Evolutionary conservation across 2,888 invertebrate genomes (phyloP).

Genomic region (Malachius bipustulatus): DNA sequence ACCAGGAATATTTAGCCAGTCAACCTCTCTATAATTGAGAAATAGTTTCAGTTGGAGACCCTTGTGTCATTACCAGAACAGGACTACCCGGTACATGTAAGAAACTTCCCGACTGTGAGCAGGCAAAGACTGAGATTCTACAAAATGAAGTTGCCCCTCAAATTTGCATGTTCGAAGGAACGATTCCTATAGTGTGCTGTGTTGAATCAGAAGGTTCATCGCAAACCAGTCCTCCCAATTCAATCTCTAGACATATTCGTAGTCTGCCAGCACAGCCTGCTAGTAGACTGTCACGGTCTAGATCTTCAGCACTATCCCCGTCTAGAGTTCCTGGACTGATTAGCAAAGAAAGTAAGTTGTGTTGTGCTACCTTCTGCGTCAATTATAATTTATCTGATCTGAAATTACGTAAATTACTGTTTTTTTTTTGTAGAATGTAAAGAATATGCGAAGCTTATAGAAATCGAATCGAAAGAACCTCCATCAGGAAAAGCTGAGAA

Average conservation of each 20-base stretch:
- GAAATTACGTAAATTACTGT: no score
- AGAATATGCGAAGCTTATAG: slow-evolving; percentile 36
- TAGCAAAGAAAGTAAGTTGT: slow-evolving; percentile 19
- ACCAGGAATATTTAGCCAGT: no score
- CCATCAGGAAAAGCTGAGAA: slow-evolving; percentile 21
- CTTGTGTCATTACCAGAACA: slow-evolving; percentile 7
- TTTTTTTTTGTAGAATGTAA: slow-evolving; percentile 35
- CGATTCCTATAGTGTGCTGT: slow-evolving; percentile 11
- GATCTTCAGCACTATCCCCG: no score
- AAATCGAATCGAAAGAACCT: slow-evolving; percentile 25
- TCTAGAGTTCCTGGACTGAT: slow-evolving; percentile 17
- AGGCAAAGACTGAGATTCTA: slow-evolving; percentile 7
- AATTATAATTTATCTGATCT: no score
- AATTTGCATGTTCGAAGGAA: slow-evolving; percentile 10
- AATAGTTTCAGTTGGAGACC: slow-evolving; percentile 8
- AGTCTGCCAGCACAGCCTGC: no score
- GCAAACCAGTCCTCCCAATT: background rate
- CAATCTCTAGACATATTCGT: no score
- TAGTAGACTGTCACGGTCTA: no score
- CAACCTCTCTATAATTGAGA: no score
- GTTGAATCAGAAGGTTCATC: background rate
- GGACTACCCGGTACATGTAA: slow-evolving; percentile 7
- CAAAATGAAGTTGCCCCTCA: slow-evolving; percentile 11
- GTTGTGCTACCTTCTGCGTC: no score
- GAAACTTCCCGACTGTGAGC: slow-evolving; percentile 6